Base-by-base conservation (phyloP, 2,113 vertebrate species). In the Rhinichthys klamathensis region DNA sequence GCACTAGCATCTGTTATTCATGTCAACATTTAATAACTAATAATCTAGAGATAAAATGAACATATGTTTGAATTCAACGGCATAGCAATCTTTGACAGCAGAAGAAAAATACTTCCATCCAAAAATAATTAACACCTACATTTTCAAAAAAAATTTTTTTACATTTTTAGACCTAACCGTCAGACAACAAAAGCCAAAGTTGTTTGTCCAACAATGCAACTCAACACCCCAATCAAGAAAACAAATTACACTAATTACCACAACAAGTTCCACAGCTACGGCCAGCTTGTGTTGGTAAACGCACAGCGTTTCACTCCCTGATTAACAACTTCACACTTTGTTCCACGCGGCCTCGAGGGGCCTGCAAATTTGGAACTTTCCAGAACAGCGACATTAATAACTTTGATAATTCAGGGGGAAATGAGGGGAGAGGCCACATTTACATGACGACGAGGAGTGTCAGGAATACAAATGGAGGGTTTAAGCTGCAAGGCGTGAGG, bases 221-320 rank as follows among this genome's bases (percentile, higher is more conserved):
- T 84, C 87, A 90, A 84, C 41, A 82, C 88, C 82, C 87, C 87
- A 91, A 92, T 91, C 90, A 92, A 93, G 10, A 83, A 86, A 91
- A 95, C 91, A 93, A 94, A 94, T 94, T 92, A 89, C 82, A 74
- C 78, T 91, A 95, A 94, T 95, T 94, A 95, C 80, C 73, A 73
- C 32, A 58, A 93, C 92, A 93, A 90, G 92, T 91, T 63, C 89
- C 92, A 91, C 91, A 92, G 91, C 92, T 91, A 91, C 91, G 92
- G 87, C 91, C 90, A 82, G 87, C 89, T 91, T 91, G 92, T 89
- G 90, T 91, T 92, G 91, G 90, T 94, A 93, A 94, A 95, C 93
- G 91, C 91, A 92, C 90, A 91, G 91, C 87, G 92, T 93, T 94
- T 93, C 86, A 89, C 86, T 77, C 35, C 11, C 82, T 91, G 91